These are phyloP conservation scores for Neuroterus valhalla DNA, from an alignment of 1,140 invertebrate genomes.

Conservation along the genomic window DNA sequence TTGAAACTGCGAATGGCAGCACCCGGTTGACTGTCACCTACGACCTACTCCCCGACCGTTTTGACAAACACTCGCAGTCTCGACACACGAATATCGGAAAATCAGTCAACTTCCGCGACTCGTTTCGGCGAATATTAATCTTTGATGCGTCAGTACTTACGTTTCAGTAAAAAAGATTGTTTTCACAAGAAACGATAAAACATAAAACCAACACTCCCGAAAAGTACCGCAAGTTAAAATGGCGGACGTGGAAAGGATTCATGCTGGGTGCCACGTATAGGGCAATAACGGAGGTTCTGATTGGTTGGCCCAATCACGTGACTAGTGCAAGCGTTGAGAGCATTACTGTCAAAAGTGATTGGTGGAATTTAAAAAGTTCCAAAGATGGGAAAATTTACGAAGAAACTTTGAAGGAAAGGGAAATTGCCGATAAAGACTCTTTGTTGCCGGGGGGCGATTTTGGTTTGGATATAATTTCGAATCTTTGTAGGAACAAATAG, in stretches of 20 bases:
- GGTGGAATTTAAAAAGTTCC: too few relatives aligned
- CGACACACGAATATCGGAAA: not conserved
- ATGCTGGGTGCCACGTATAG: slow-evolving; percentile 86
- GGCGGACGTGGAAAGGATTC: slow-evolving; percentile 84
- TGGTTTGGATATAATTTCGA: too few relatives aligned
- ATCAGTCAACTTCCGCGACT: not conserved
- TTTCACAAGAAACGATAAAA: slow-evolving; percentile 81
- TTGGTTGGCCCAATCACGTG: slow-evolving; percentile 44
- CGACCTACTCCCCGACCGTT: slow-evolving; percentile 66
- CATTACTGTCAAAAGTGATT: not conserved
- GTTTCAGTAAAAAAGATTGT: slow-evolving; percentile 80
- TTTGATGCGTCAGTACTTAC: slow-evolving; percentile 73
- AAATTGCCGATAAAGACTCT: too few relatives aligned
- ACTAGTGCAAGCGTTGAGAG: not conserved
- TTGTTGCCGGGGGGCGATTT: too few relatives aligned
- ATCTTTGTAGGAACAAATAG: too few relatives aligned
- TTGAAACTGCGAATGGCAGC: slow-evolving; percentile 51
- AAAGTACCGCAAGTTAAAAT: slow-evolving; percentile 86
- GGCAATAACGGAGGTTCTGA: slow-evolving; percentile 49
- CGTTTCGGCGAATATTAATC: not conserved
- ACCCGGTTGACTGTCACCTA: slow-evolving; percentile 71
- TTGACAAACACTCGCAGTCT: slow-evolving; percentile 45
- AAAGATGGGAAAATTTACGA: too few relatives aligned
- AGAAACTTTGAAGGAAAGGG: too few relatives aligned
- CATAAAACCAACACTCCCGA: slow-evolving; percentile 81